These are phyloP conservation scores for Amphiprion percula DNA, from an alignment of 2,113 vertebrate genomes.

Conservation along the genomic window DNA sequence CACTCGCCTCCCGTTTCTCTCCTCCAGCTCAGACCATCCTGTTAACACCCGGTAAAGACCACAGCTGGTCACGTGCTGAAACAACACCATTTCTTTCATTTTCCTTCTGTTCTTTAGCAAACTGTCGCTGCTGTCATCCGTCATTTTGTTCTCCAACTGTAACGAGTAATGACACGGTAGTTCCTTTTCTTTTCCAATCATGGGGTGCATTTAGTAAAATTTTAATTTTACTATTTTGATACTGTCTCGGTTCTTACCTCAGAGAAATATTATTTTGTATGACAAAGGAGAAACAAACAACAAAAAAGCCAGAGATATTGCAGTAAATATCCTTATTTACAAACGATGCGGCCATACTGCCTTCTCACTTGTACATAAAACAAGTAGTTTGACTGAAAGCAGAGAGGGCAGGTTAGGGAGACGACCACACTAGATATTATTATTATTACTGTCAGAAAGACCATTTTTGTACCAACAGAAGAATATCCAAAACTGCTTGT, in stretches of 20 bases:
- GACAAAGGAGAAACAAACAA: slow-evolving; percentile 52
- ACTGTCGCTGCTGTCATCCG: slow-evolving; percentile 10
- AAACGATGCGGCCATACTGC: slow-evolving; percentile 75
- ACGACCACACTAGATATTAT: slow-evolving; percentile 45
- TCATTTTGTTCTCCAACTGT: slow-evolving; percentile 23
- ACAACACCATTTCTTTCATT: background rate
- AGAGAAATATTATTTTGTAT: slow-evolving; percentile 77
- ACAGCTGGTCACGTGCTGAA: slow-evolving; percentile 8
- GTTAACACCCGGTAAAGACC: slow-evolving; percentile 19
- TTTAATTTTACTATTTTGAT: slow-evolving; percentile 80
- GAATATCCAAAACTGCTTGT: slow-evolving; percentile 67
- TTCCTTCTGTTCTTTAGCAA: slow-evolving; percentile 4
- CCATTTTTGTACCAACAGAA: slow-evolving; percentile 77
- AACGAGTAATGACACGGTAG: background rate
- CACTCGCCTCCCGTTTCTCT: slow-evolving; percentile 9
- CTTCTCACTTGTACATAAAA: slow-evolving; percentile 77
- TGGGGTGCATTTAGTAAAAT: slow-evolving; percentile 60
- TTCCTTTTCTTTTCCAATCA: slow-evolving; percentile 14
- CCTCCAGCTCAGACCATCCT: slow-evolving; percentile 14
- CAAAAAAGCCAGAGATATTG: slow-evolving; percentile 46
- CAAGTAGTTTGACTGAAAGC: slow-evolving; percentile 42
- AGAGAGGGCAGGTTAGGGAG: slow-evolving; percentile 43
- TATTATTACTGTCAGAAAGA: slow-evolving; percentile 67
- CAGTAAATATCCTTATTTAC: slow-evolving; percentile 72
- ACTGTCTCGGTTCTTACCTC: slow-evolving; percentile 77